phyloP scores from a whole-genome alignment of 1,140 invertebrate genomes.

The Mizuhopecten yessoensis region DNA sequence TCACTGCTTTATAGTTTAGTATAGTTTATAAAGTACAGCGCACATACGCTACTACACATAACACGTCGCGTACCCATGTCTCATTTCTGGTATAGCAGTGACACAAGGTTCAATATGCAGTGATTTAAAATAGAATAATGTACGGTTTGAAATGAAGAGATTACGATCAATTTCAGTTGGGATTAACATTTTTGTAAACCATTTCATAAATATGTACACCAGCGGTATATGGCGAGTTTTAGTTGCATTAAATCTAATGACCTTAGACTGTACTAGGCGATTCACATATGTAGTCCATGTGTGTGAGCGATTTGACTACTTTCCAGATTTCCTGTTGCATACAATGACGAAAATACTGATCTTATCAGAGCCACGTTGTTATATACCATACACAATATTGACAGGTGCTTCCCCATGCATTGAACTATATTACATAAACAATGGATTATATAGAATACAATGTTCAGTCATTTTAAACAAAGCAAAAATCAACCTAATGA shows the following conservation, averaged over 20 bases:
- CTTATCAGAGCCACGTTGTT: background rate
- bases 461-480: too few relatives aligned
- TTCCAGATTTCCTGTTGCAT: background rate
- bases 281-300: background rate
- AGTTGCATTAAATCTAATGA: background rate
- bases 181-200: conserved; percentile 12
- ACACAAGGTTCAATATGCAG: background rate
- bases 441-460: too few relatives aligned
- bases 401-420: background rate
- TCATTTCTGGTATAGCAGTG: background rate
- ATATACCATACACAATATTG: background rate
- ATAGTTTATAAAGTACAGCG: too few relatives aligned
- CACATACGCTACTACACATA: too few relatives aligned
- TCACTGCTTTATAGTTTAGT: too few relatives aligned
- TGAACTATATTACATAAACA: too few relatives aligned
- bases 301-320: background rate
- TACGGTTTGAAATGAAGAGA: background rate
- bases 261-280: background rate
- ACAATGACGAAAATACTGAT: background rate
- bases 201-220: background rate
- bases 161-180: background rate
- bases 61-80: conserved; percentile 4
- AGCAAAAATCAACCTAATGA: too few relatives aligned
- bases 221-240: background rate
- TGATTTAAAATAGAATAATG: conserved; percentile 15